These are phyloP conservation scores for Ammodytes dubius DNA, from an alignment of 2,113 vertebrate genomes.

Conservation along the genomic window DNA sequence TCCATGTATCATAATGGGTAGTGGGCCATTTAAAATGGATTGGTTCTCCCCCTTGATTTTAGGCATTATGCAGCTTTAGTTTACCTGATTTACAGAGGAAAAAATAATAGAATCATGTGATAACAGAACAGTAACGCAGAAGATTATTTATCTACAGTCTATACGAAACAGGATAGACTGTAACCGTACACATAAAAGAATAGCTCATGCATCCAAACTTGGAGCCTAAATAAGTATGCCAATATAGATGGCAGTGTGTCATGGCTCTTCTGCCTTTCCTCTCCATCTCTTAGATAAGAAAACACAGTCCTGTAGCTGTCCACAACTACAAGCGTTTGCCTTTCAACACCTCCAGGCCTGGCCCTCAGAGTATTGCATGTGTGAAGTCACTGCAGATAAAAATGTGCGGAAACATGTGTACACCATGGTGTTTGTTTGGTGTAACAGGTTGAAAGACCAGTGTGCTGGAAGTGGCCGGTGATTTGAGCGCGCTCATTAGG, in stretches of 20 bases:
- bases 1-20: conserved; percentile 31
- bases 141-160: neutral
- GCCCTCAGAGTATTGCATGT: conserved; percentile 69
- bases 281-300: conserved; percentile 22
- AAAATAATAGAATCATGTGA: neutral
- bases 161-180: neutral
- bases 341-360: conserved; percentile 70
- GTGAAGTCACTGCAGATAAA: conserved; percentile 71
- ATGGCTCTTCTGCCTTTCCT: conserved; percentile 15
- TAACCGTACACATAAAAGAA: neutral
- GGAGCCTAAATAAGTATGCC: neutral
- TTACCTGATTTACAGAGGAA: neutral
- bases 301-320: conserved; percentile 45
- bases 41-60: neutral
- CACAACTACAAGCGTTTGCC: conserved; percentile 52
- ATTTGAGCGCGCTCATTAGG: conserved; percentile 98
- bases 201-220: neutral
- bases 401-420: conserved; percentile 78
- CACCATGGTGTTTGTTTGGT: conserved; percentile 75
- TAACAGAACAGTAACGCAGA: neutral
- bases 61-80: neutral
- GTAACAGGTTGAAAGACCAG: conserved; percentile 86
- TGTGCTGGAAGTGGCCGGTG: conserved; percentile 88
- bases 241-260: neutral
- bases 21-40: neutral